phyloP scores from a whole-genome alignment of 2,113 vertebrate genomes.

The Calypte anna region DNA sequence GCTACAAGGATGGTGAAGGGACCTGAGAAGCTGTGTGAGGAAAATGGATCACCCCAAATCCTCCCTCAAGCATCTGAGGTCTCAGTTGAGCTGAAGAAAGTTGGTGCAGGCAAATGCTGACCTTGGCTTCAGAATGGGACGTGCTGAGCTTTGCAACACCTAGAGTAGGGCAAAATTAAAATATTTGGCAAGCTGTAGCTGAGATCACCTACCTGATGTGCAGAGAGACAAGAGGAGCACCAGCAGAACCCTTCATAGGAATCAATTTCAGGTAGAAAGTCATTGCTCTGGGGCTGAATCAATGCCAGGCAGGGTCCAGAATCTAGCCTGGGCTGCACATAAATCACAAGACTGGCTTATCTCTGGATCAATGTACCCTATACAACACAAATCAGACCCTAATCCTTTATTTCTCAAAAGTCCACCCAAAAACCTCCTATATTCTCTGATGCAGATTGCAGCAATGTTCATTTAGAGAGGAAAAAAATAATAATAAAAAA shows the following conservation, averaged over 20 bases:
- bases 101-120: neutral
- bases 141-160: constrained; percentile 40
- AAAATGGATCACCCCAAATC: neutral
- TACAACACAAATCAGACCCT: neutral
- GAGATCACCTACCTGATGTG: constrained; percentile 22
- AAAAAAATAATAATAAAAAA: neutral
- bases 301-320: neutral
- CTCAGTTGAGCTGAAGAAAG: neutral
- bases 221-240: constrained; percentile 13
- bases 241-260: constrained; percentile 5
- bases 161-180: constrained; percentile 23
- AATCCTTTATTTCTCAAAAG: neutral
- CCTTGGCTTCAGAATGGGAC: neutral
- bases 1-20: too few species aligned
- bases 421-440: neutral
- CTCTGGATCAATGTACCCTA: neutral
- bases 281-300: neutral
- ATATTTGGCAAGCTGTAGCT: constrained; percentile 21
- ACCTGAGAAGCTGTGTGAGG: neutral
- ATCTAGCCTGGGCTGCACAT: neutral
- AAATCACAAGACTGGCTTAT: neutral
- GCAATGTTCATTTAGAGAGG: neutral
- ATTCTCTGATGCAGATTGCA: neutral
- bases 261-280: neutral
- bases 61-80: neutral